Evolutionary conservation across 2,888 invertebrate species (phyloP).

Genomic region (Resseliella maxima): DNA sequence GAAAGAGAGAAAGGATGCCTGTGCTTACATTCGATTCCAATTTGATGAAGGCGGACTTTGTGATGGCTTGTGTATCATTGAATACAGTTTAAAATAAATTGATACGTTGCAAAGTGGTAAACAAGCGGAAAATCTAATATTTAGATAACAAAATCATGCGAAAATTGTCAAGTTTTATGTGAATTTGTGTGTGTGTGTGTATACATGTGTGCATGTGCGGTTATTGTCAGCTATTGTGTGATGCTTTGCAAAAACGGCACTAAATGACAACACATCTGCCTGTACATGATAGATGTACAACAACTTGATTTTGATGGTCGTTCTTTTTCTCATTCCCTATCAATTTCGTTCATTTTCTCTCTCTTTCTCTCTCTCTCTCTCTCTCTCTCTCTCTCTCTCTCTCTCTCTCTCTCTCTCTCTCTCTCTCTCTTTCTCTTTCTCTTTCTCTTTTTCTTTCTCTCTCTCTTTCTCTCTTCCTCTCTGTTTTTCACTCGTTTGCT

Average conservation of each 20-base stretch:
- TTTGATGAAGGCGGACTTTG: neutral
- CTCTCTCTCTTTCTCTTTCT: too few species aligned
- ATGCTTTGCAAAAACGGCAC: neutral
- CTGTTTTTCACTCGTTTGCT: neutral
- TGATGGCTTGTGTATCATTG: neutral
- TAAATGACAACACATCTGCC: neutral
- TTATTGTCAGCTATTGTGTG: neutral
- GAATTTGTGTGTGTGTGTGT: neutral
- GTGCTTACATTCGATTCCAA: too few species aligned
- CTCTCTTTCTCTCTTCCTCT: neutral
- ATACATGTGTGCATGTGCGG: neutral
- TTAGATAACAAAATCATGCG: constrained; percentile 38
- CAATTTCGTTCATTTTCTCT: neutral
- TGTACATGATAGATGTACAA: neutral
- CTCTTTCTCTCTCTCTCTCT: neutral
- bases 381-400: neutral
- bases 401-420: neutral
- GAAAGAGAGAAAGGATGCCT: too few species aligned
- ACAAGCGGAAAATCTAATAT: constrained; percentile 28
- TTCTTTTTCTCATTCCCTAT: neutral
- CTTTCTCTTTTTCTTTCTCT: neutral
- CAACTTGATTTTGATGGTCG: neutral
- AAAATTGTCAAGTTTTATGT: constrained; percentile 24
- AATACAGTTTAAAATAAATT: constrained; percentile 28
- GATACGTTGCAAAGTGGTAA: constrained; percentile 28